Conservation (phyloP, 2,113 vertebrate genomes). For the Mus spicilegus region DNA sequence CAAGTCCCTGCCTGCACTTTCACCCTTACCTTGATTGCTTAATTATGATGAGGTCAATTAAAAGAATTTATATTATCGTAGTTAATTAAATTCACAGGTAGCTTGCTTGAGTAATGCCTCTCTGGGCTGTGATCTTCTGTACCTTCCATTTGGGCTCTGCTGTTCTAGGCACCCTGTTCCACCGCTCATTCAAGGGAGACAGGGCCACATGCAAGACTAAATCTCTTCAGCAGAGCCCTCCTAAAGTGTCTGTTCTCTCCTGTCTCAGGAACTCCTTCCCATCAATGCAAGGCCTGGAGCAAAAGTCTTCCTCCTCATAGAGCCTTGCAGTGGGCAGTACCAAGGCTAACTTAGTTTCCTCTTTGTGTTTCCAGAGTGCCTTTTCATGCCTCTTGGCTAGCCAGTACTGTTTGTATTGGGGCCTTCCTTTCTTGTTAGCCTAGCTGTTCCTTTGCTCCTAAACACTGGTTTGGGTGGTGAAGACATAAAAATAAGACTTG, state of each 20-base stretch:
- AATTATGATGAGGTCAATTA: neutral
- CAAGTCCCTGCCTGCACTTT: rapidly evolving
- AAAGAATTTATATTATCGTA: neutral
- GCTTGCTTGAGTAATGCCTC: neutral
- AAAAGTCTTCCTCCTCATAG: neutral
- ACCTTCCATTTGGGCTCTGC: neutral
- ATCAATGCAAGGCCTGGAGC: neutral
- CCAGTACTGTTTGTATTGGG: rapidly evolving
- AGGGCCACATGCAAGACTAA: neutral
- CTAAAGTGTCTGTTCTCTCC: neutral
- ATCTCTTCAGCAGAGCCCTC: rapidly evolving
- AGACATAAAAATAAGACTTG: neutral
- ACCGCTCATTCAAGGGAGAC: rapidly evolving
- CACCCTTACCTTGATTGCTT: neutral
- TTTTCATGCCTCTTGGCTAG: neutral
- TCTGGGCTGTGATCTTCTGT: neutral
- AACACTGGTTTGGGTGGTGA: neutral
- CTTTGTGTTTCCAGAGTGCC: neutral
- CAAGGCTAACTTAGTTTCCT: neutral
- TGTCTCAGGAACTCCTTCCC: neutral
- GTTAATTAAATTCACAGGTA: neutral
- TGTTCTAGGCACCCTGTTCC: neutral
- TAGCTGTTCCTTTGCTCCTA: neutral
- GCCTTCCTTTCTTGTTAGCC: neutral
- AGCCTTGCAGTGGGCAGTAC: rapidly evolving